Evolutionary conservation across 2,888 invertebrate genomes (phyloP).

Genomic region (Argynnis bischoffii): DNA sequence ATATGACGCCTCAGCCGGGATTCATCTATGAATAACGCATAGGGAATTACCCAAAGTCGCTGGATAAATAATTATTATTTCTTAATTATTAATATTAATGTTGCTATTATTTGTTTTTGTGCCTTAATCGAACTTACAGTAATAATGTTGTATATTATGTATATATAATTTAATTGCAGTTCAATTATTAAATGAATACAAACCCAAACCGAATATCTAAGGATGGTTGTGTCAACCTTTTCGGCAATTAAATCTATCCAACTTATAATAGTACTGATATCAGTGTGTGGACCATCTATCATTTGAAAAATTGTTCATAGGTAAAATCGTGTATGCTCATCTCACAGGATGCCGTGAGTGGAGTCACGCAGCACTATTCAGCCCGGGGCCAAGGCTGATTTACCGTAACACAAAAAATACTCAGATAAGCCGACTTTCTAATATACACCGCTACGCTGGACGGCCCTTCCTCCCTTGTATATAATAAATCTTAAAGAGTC

Average conservation of each 20-base stretch:
- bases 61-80: no score
- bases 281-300: constrained; percentile 1
- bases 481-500: constrained; percentile 80
- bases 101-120: no score
- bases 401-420: constrained; percentile 78
- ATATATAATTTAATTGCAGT: neutral
- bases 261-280: constrained; percentile 3
- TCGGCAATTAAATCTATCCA: neutral
- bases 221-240: neutral
- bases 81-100: no score
- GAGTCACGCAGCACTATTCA: constrained; percentile 36
- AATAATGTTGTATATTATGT: neutral
- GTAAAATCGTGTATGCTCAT: constrained; percentile 28
- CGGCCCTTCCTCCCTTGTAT: constrained; percentile 73
- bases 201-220: no score
- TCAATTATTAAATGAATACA: no score
- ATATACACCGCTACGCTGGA: constrained; percentile 69
- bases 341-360: constrained; percentile 33
- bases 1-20: no score
- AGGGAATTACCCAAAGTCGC: no score
- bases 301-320: constrained; percentile 23
- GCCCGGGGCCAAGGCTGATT: constrained; percentile 59
- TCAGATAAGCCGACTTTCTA: constrained; percentile 80
- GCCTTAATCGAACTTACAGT: neutral
- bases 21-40: no score